These are phyloP conservation scores for Scaptomyza graminum DNA, from an alignment of 1,140 invertebrate species.

Conservation along the genomic window DNA sequence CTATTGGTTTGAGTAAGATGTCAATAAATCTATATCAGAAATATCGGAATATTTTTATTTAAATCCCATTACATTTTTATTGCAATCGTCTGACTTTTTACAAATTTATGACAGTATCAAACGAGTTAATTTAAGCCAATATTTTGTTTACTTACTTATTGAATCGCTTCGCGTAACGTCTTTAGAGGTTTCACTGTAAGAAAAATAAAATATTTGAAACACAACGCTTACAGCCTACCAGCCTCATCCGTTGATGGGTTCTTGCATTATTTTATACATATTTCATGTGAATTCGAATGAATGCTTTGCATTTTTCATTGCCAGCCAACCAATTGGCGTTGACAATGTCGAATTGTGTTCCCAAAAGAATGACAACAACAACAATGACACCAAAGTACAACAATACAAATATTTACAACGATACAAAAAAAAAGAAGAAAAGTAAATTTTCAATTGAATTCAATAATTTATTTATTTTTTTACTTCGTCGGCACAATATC, in stretches of 20 bases:
- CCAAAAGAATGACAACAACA: slow-evolving; percentile 36
- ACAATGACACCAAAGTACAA: slow-evolving; percentile 4
- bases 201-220: too few species aligned
- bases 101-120: too few species aligned
- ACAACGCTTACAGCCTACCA: slow-evolving; percentile 6
- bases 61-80: too few species aligned
- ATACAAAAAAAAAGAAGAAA: slow-evolving; percentile 22
- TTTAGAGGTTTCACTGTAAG: too few species aligned
- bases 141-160: too few species aligned
- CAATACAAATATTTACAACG: slow-evolving; percentile 8
- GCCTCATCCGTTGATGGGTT: slow-evolving; percentile 49
- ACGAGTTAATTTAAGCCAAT: too few species aligned
- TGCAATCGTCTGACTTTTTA: too few species aligned
- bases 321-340: slow-evolving; percentile 57
- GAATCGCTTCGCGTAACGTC: too few species aligned
- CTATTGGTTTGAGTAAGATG: too few species aligned
- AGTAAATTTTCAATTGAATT: slow-evolving; percentile 71
- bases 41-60: too few species aligned
- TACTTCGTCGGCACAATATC: slow-evolving; percentile 23
- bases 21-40: too few species aligned
- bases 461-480: slow-evolving; percentile 65
- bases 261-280: slow-evolving; percentile 69
- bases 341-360: slow-evolving; percentile 44
- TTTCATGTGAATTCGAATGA: slow-evolving; percentile 62
- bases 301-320: slow-evolving; percentile 67